These are phyloP conservation scores for Thaleichthys pacificus DNA, from an alignment of 2,797 vertebrate genomes.

Conservation along the genomic window DNA sequence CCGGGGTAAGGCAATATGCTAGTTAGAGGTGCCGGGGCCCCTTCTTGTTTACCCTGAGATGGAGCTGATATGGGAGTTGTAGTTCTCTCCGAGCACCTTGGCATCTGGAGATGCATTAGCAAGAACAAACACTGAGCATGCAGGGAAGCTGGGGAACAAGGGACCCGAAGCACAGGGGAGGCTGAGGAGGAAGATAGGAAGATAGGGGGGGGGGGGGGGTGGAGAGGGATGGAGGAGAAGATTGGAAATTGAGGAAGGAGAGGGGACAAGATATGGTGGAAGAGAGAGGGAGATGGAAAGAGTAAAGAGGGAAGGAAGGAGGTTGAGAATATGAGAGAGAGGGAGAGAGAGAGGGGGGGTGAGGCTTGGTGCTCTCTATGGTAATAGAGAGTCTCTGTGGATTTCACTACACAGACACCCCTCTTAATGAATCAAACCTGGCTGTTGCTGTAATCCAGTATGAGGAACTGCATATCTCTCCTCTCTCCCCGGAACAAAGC, in stretches of 20 bases:
- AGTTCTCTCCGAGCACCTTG: constrained; percentile 28
- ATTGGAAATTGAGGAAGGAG: constrained; percentile 47
- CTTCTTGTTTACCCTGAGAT: constrained; percentile 54
- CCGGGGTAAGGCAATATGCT: constrained; percentile 53
- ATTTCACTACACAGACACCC: constrained; percentile 81
- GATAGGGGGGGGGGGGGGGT: constrained; percentile 38
- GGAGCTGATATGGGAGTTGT: constrained; percentile 31
- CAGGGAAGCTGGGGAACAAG: constrained; percentile 21
- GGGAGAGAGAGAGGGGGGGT: constrained; percentile 22
- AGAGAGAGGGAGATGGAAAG: constrained; percentile 28
- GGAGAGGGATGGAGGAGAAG: constrained; percentile 26
- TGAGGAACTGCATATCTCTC: constrained; percentile 78
- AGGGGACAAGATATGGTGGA: constrained; percentile 20
- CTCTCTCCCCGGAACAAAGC: constrained; percentile 88
- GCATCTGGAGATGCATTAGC: constrained; percentile 55
- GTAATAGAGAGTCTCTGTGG: constrained; percentile 81
- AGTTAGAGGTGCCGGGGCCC: constrained; percentile 45
- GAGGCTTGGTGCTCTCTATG: constrained; percentile 56
- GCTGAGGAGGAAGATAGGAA: constrained; percentile 37
- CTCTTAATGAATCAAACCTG: constrained; percentile 90
- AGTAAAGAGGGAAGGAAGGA: constrained; percentile 15
- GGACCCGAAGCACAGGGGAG: constrained; percentile 35
- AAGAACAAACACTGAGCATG: constrained; percentile 56
- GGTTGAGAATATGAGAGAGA: constrained; percentile 39
- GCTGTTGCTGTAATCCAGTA: constrained; percentile 78